Evolutionary conservation across 2,113 vertebrate genomes (phyloP).

Genomic region (Mesocricetus auratus): DNA sequence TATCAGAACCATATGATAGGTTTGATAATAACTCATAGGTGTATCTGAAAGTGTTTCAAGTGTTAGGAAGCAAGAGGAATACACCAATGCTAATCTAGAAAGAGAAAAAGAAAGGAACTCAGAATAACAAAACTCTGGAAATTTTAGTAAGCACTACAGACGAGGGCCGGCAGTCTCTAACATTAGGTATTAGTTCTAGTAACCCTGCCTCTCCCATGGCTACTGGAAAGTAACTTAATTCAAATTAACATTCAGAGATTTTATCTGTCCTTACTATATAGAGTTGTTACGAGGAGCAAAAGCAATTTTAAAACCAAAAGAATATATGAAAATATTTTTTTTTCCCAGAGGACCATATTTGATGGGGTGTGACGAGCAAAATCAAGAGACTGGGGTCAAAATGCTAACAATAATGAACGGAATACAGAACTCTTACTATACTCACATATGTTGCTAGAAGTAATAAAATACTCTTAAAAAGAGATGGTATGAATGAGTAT

Average conservation of each 20-base stretch:
- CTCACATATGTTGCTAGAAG: neutral
- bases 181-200: neutral
- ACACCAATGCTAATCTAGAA: constrained; percentile 26
- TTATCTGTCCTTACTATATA: neutral
- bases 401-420: constrained; percentile 19
- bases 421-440: neutral
- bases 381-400: constrained; percentile 5
- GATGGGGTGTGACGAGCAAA: neutral
- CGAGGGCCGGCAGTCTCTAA: neutral
- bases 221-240: constrained; percentile 23
- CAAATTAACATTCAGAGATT: constrained; percentile 25
- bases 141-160: neutral
- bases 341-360: neutral
- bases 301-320: constrained; percentile 22
- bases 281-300: neutral
- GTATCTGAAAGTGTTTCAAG: neutral
- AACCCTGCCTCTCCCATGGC: neutral
- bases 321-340: neutral
- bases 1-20: neutral
- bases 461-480: constrained; percentile 37
- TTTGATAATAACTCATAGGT: neutral
- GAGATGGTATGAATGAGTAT: neutral
- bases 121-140: neutral
- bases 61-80: constrained; percentile 21
- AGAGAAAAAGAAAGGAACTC: neutral